phyloP scores from a whole-genome alignment of 2,797 vertebrate species.

The Jordanella pulchra region DNA sequence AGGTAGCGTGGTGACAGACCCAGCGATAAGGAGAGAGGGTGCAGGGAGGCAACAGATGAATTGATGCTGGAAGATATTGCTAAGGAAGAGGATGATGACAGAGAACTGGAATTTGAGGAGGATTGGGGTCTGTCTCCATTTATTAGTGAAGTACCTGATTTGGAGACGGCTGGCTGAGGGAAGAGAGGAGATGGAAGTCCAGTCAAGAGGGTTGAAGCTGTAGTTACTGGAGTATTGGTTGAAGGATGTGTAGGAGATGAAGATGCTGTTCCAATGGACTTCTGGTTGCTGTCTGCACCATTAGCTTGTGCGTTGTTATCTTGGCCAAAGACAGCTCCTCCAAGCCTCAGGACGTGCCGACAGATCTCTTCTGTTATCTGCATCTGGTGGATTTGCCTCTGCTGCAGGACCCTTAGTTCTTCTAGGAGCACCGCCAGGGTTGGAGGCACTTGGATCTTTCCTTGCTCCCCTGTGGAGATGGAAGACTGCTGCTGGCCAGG shows the following conservation, averaged over 20 bases:
- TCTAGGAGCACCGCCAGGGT: conserved; percentile 88
- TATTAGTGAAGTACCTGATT: conserved; percentile 62
- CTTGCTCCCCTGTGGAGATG: conserved; percentile 67
- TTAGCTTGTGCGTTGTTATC: conserved; percentile 56
- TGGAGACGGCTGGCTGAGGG: conserved; percentile 67
- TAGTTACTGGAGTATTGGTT: conserved; percentile 60
- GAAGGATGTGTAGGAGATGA: conserved; percentile 77
- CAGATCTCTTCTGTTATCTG: conserved; percentile 95
- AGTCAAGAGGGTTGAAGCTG: conserved; percentile 65
- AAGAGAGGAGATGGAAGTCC: conserved; percentile 76
- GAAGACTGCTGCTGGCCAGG: conserved; percentile 78
- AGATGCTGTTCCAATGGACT: conserved; percentile 67
- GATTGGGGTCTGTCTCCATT: conserved; percentile 65
- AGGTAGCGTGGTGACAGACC: conserved; percentile 81
- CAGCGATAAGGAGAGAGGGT: conserved; percentile 76
- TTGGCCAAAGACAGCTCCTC: conserved; percentile 76
- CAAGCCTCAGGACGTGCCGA: conserved; percentile 88
- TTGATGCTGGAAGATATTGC: conserved; percentile 62
- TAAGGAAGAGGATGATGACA: conserved; percentile 62
- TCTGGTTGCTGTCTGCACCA: conserved; percentile 66
- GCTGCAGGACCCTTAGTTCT: conserved; percentile 89
- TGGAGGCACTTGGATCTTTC: conserved; percentile 74
- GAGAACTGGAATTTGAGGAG: conserved; percentile 59
- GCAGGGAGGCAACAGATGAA: conserved; percentile 75
- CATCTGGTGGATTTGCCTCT: conserved; percentile 95